Evolutionary conservation across 1,140 invertebrate species (phyloP), one percentile per base, ranked within the genome.

Genomic region (Drosophila repletoides): DNA sequence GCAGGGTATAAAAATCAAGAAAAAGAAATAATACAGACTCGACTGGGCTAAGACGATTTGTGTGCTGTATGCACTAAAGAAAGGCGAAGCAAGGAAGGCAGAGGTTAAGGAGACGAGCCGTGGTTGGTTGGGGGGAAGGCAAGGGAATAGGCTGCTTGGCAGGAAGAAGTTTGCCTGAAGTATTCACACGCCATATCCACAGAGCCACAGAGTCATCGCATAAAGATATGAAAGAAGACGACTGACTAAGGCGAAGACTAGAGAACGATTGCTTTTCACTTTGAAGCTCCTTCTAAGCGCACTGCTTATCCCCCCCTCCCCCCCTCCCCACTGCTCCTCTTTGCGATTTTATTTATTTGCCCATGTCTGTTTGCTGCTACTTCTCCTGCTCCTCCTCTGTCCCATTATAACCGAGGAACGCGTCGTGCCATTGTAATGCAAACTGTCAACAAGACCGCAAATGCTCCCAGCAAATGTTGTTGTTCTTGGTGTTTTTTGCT

Each of bases 261-360:
- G 52, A 68, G 68, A 46, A 72, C 75, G 76, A 80, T 81, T 80
- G 76, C 76, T 76, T 81, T 80, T 81, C 72, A 81, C 72, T 80
- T 83, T 76, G 74, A 49, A 58, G 34, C 63, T 63, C 33, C 31
- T 38, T 36, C 52, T 49, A 38, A 64, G 36, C 22, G 31, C 33
- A 46, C 49, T 49, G 24, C 66, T 40, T 31, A 33, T n/a, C 53
- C 33, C 26, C 21, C 26, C 34, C 17, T 36, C 31, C 24, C 19
- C 5, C 31, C 24, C 14, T 1, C 2, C 2, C 22, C 17, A 10
- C 36, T 15, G 9, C 53, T 15, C 55, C 51, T 40, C 26, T 19
- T 26, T 80, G 67, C 76, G 76, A 81, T 81, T 80, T 80, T 80
- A 83, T 81, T 81, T 81, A 81, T 81, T 81, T 81, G 73, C 71